A percentile compares a stretch with the other conserved stretches of the same genome.
phyloP scores from a whole-genome alignment of 2,113 vertebrate genomes.

The Mesitornis unicolor region DNA sequence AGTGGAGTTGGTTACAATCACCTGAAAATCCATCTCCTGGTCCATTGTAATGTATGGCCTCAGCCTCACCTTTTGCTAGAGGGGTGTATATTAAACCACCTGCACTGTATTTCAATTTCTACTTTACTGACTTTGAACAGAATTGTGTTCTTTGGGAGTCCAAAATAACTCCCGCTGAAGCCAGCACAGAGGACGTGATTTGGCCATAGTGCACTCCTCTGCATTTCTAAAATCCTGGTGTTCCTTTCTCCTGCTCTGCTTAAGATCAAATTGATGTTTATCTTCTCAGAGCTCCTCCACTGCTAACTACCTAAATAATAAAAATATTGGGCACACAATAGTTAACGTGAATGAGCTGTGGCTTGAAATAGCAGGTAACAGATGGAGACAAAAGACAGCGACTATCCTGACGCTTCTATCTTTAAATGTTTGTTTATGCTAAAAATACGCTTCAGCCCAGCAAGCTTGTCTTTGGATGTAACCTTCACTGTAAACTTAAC shows the following conservation, averaged over 20 bases:
- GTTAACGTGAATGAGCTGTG: slow-evolving; percentile 36
- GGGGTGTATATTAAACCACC: neutral
- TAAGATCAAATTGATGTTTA: neutral
- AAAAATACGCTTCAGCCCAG: slow-evolving; percentile 50
- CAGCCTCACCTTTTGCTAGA: neutral
- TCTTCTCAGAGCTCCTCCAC: neutral
- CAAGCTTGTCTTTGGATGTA: neutral
- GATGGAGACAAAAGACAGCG: slow-evolving; percentile 50
- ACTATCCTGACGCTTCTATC: slow-evolving; percentile 41
- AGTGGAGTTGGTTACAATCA: neutral
- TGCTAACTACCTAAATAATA: neutral
- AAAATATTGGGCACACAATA: neutral
- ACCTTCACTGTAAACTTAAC: neutral
- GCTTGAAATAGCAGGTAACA: slow-evolving; percentile 50
- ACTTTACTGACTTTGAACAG: neutral
- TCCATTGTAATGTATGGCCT: neutral
- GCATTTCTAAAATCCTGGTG: neutral
- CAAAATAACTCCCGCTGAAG: neutral
- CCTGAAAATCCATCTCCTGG: neutral
- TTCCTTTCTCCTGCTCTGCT: neutral
- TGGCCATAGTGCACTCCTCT: neutral
- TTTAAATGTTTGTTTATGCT: slow-evolving; percentile 66
- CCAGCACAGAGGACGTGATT: neutral
- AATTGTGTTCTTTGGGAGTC: neutral
- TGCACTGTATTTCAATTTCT: neutral